These are phyloP conservation scores for Porites lutea DNA, from an alignment of 64 coral and sea anemone genomes.

Conservation along the genomic window DNA sequence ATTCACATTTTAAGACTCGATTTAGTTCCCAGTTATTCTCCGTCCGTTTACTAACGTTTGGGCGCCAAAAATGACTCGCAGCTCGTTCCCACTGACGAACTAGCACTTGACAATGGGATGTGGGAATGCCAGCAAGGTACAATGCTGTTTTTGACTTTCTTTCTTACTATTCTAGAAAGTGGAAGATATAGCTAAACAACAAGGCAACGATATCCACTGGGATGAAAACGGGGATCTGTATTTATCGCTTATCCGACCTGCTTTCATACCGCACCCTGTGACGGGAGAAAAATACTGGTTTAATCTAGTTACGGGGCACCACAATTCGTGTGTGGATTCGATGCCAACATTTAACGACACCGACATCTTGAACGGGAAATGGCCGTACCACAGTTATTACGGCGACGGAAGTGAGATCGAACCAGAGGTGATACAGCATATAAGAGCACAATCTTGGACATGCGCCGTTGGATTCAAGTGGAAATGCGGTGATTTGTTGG, in stretches of 20 bases:
- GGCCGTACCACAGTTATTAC: slow-evolving; percentile 12
- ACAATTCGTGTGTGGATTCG: background rate
- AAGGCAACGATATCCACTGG: background rate
- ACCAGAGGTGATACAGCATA: slow-evolving; percentile 62
- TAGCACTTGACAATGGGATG: background rate
- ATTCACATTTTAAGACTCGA: too few species aligned
- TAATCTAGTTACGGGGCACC: background rate
- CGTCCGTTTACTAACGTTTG: too few species aligned
- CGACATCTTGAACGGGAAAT: background rate
- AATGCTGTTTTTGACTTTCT: background rate
- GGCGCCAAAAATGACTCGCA: too few species aligned
- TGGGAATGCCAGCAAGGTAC: too few species aligned
- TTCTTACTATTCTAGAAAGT: background rate
- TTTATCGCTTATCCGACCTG: background rate
- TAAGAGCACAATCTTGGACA: slow-evolving; percentile 38
- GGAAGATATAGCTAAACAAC: background rate
- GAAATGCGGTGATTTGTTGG: slow-evolving; percentile 35
- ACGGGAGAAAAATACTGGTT: slow-evolving; percentile 56
- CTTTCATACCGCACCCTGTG: slow-evolving; percentile 16
- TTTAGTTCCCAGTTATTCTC: too few species aligned
- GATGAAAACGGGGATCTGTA: background rate
- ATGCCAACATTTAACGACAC: slow-evolving; percentile 19
- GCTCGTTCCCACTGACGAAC: too few species aligned
- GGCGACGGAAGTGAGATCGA: slow-evolving; percentile 54
- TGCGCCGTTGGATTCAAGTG: slow-evolving; percentile 59